Base-by-base conservation (phyloP, 1,140 invertebrate species). In the Mya arenaria region DNA sequence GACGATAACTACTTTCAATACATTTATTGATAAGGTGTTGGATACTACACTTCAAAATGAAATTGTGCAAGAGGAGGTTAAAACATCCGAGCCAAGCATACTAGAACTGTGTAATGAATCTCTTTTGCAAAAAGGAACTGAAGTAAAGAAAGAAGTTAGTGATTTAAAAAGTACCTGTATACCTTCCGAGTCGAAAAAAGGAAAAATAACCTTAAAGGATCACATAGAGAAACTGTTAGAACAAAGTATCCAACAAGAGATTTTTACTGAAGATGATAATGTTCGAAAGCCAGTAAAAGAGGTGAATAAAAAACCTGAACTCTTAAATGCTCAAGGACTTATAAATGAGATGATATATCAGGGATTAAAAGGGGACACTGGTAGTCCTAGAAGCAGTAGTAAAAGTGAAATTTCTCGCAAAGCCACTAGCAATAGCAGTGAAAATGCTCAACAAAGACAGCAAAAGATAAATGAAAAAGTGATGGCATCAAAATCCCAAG, bases 161-260 rank as follows among this genome's bases (percentile, higher is more conserved):
- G 8, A 15, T 4, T 32, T 6, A 6, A 44, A 34, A 15, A 23
- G 3, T 41, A 48, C 25, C 32, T 17, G 48, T n/a, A n/a, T n/a
- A n/a, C n/a, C n/a, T n/a, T n/a, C n/a, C 25, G 3, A 19, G 30
- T 13, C 2, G 28, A 39, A 32, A 23, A 41, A 37, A 37, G 73
- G 48, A 19, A 71, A 56, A 60, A 41, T 80, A 48, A 80, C 77
- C 73, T 81, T 90, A 13, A 90, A 89, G 74, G 89, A 89, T 62
- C 89, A 90, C 74, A 89, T 90, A 34, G 89, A 90, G 80, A 84
- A 84, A 68, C 86, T 89, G 37, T 83, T 90, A 5, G 84, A 89
- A 66, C 75, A 86, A 63, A 90, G 83, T 72, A 52, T 52, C 25
- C 48, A 52, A 10, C 4, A 52, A 8, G 48, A 52, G 10, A 52